Evolutionary conservation across 2,888 invertebrate genomes (phyloP), one percentile per base, ranked within the genome.

Genomic region (Drosophila macrospina): DNA sequence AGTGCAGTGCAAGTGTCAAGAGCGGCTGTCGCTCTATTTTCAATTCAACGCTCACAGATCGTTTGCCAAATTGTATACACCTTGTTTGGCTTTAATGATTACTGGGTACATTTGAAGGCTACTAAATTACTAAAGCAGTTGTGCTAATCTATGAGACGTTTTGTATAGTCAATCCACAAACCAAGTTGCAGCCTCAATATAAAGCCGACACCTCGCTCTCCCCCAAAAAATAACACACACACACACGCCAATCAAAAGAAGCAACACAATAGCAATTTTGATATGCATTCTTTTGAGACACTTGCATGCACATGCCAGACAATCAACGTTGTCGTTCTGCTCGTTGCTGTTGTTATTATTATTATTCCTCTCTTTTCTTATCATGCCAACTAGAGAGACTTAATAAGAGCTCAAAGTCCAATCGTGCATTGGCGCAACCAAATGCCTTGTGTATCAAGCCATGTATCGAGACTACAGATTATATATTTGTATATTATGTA

Each of bases 361-460:
- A 11, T 32, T 32, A 6, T 26, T 11, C 7, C 24, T 30, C 37
- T 39, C 37, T 4, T 69, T 24, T 59, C 59, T 74, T 73, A 73
- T 74, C 61, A 55, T 42, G 44, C n/a, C 44, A 51, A 30, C 44
- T 50, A 42, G 41, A 16, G 16, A 15, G 50, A 55, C 55, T 55
- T 59, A 42, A 59, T 51, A 51, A n/a, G 10, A 36, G 47, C 55
- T 55, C 76, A 76, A 76, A 76, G 74, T 74, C 66, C 76, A 62
- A 42, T 32, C 15, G 13, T 10, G 63, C 11, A 47, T 30, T 36
- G 36, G 15, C 39, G 16, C 47, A 56, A 34, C 34, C n/a, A 45
- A 45, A 61, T 63, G 65, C 55, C 54, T 15, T 60, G 54, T 60
- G 54, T 51, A 55, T 59, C 34, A 47, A 64, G 45, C 28, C 28